phyloP scores from a whole-genome alignment of 2,888 invertebrate species.

The Rambutsinella grinnellia region DNA sequence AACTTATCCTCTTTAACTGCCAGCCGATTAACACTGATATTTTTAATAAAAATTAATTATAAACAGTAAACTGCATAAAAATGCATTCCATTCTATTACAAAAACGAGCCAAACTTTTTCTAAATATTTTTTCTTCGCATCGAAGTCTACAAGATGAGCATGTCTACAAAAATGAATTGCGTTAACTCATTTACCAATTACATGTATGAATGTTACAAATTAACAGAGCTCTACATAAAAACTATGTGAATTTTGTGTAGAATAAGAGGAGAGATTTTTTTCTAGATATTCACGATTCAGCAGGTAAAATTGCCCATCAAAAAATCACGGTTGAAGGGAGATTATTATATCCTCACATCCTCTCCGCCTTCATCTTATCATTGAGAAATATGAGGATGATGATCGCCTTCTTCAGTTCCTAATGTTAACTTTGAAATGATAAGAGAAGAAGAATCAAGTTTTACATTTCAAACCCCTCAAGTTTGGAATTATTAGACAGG shows the following conservation, averaged over 20 bases:
- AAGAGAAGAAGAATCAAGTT: too few species aligned
- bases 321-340: conserved; percentile 39
- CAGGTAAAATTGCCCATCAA: conserved; percentile 31
- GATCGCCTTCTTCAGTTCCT: not conserved
- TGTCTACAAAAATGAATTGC: not conserved
- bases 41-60: not conserved
- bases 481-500: too few species aligned
- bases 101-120: not conserved
- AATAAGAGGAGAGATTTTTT: not conserved
- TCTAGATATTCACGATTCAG: conserved; percentile 48
- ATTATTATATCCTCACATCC: not conserved
- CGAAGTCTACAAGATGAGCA: not conserved
- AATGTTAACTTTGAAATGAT: too few species aligned
- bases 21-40: not conserved
- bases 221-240: not conserved
- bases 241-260: not conserved
- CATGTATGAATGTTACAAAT: not conserved
- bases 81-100: not conserved
- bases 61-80: not conserved
- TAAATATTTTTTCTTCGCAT: not conserved
- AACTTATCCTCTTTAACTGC: not conserved
- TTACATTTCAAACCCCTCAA: too few species aligned
- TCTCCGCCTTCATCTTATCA: not conserved
- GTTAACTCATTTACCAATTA: not conserved
- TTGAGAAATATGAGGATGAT: not conserved